These are phyloP conservation scores for Hydrozoanthus tunicans DNA, from an alignment of 64 coral and sea anemone genomes.

Conservation along the genomic window DNA sequence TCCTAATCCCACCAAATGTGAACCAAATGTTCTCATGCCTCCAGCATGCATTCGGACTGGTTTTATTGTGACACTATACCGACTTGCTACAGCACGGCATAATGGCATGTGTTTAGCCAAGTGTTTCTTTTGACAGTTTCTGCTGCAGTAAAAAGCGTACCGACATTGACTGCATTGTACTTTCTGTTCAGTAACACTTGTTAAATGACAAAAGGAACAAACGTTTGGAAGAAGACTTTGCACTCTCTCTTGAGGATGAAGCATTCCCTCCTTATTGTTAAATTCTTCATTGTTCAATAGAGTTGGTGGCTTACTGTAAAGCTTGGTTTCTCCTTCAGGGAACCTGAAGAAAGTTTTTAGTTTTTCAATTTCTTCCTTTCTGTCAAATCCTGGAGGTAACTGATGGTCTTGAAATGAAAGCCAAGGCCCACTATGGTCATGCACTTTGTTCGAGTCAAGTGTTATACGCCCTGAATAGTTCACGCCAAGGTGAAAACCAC, in stretches of 20 bases:
- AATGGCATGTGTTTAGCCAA: conserved; percentile 24
- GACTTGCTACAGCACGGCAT: conserved; percentile 3
- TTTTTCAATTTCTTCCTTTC: not conserved
- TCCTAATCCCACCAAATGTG: conserved; percentile 66
- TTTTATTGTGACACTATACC: conserved; percentile 55
- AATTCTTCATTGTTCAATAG: conserved; percentile 25
- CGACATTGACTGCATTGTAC: conserved; percentile 40
- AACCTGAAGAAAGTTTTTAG: not conserved
- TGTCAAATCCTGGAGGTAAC: not conserved
- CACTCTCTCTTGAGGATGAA: conserved; percentile 60
- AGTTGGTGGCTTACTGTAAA: conserved; percentile 50
- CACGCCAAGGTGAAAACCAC: conserved; percentile 63
- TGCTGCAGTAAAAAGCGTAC: conserved; percentile 61
- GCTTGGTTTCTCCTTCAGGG: conserved; percentile 62
- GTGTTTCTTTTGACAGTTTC: not conserved
- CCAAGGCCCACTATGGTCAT: conserved; percentile 52
- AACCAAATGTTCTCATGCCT: conserved; percentile 45
- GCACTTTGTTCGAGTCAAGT: conserved; percentile 39
- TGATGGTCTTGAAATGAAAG: not conserved
- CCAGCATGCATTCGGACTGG: not conserved
- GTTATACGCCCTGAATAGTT: conserved; percentile 73
- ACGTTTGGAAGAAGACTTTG: not conserved
- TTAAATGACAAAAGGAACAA: conserved; percentile 68
- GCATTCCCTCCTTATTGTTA: conserved; percentile 21
- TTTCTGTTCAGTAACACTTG: not conserved